Evolutionary conservation across 2,113 vertebrate species (phyloP), one percentile per base, ranked within the genome.

Genomic region (Cottus gobio): DNA sequence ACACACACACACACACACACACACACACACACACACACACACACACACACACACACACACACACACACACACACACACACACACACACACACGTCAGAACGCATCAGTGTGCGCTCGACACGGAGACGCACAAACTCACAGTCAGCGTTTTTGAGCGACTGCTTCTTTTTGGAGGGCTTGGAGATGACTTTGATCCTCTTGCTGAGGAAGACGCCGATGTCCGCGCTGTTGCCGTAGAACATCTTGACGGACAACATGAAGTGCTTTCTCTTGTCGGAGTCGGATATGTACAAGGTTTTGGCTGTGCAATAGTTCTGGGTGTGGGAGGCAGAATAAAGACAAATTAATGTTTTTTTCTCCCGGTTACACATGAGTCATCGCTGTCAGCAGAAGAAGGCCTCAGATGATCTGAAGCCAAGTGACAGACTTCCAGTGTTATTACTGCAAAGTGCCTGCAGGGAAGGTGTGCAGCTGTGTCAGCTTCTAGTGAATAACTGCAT

Each of bases 241-340:
- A 99, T 99, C 95, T 99, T 99, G 77, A 99, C 98, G 0, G 98
- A 99, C 93, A 99, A 95, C 98, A 99, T 99, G 97, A 99, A 99
- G 96, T 99, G 98, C 95, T 99, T 99, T 95, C 98, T 96, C 94
- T 99, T 99, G 96, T 99, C 98, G 15, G 98, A 99, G 93, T 99
- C 98, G 50, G 98, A 99, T 96, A 99, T 99, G 95, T 99, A 99
- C 96, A 99, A 96, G 67, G 98, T 99, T 97, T 99, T 99, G 93
- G 98, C 98, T 93, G 98, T 99, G 96, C 98, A 99, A 96, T 98
- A 99, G 92, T 99, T 99, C 98, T 99, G 95, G 18, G 48, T 0
- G 7, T 50, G 26, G 34, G 34, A 4, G 28, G 20, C 2, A 57
- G 5, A 57, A 18, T 1, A 58, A 66, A n/a, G 11, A 58, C 3